phyloP scores from a whole-genome alignment of 2,888 invertebrate species.

The Podabrus alpinus region DNA sequence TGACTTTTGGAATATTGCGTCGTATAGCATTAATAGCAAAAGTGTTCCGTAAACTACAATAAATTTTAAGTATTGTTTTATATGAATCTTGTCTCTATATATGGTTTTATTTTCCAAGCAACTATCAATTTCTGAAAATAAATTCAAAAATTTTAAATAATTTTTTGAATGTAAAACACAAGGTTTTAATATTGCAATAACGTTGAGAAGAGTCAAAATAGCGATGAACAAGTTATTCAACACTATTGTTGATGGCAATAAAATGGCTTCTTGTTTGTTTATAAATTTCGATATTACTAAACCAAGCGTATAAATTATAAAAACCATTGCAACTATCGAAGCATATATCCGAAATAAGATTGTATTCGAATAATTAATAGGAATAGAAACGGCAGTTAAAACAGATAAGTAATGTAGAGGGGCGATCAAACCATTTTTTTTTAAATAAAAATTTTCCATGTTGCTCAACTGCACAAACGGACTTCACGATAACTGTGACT shows the following conservation, averaged over 20 bases:
- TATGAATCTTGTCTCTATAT: neutral
- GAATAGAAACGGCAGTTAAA: neutral
- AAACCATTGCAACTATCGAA: neutral
- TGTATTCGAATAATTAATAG: neutral
- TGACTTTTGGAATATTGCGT: neutral
- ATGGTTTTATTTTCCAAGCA: too few relatives aligned
- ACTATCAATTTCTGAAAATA: neutral
- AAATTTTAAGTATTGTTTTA: neutral
- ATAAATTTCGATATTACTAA: neutral
- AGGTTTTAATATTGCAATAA: neutral
- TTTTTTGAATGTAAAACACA: neutral
- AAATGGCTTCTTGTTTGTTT: too few relatives aligned
- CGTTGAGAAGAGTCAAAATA: neutral
- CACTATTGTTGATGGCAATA: neutral
- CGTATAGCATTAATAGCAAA: neutral
- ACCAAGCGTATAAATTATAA: neutral
- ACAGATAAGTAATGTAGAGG: neutral
- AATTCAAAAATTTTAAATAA: neutral
- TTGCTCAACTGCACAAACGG: neutral
- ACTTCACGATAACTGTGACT: neutral
- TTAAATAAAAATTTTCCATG: neutral
- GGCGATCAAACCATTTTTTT: neutral
- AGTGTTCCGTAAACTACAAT: neutral
- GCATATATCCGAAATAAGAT: neutral
- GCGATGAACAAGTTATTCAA: fast-evolving